These are phyloP conservation scores for Numenius phaeopus DNA, from an alignment of 2,797 vertebrate species.

Conservation along the genomic window DNA sequence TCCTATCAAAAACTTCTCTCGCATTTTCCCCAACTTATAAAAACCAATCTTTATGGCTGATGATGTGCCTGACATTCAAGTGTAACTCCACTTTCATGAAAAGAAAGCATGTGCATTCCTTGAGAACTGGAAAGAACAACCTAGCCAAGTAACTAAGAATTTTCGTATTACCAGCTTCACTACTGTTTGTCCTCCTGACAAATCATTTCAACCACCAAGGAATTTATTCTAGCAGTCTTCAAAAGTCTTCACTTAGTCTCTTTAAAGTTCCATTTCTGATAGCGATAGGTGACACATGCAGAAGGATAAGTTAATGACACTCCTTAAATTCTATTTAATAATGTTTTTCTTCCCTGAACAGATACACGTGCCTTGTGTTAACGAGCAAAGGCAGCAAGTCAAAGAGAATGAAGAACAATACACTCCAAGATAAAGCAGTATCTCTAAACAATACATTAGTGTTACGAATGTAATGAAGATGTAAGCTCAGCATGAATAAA, in stretches of 20 bases:
- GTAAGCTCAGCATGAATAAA: neutral
- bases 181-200: neutral
- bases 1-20: neutral
- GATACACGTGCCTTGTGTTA: neutral
- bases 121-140: neutral
- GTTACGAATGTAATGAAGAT: neutral
- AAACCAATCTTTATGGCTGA: neutral
- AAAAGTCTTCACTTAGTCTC: neutral
- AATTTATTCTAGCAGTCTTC: neutral
- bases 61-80: neutral
- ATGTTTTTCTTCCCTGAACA: neutral
- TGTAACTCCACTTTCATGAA: neutral
- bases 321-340: neutral
- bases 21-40: neutral
- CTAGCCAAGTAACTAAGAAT: neutral
- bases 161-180: neutral
- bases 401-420: neutral
- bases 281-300: neutral
- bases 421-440: neutral
- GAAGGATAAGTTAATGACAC: neutral
- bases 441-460: neutral
- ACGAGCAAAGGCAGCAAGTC: neutral
- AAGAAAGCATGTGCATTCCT: neutral
- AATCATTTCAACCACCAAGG: neutral
- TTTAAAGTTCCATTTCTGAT: neutral